Evolutionary conservation across 2,113 vertebrate genomes (phyloP), one percentile per base, ranked within the genome.

Genomic region (Neopipo cinnamomea): DNA sequence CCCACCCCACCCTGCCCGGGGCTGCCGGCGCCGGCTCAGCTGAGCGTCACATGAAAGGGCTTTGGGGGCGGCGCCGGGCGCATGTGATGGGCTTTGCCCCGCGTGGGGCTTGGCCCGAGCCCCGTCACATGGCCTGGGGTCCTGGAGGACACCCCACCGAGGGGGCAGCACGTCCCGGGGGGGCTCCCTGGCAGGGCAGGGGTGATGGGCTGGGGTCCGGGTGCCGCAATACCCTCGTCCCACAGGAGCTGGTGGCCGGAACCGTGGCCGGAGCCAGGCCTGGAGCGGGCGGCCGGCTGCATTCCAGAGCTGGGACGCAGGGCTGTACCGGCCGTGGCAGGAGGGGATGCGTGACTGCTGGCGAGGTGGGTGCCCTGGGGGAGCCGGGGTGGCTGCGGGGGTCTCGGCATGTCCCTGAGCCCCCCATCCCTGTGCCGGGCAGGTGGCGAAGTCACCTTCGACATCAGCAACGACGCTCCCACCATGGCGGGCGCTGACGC

Each of bases 1-100:
- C 75, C 33, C 30, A 4, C n/a, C 47, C 77, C 8, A 1, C 27
- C 12, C 41, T 9, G 2, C 44, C 35, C 11, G 25, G 59, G 24
- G 24, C 37, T 20, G 61, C 61, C 41, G 6, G 75, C 33, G 47
- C 93, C 83, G 70, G 89, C 96, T 99, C 99, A 99, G 98, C 98
- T 99, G 99, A 99, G 96, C 91, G 97, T 99, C 99, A 99, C 99
- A 99, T 99, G 99, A 98, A 98, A 98, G 55, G 97, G 98, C 99
- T 99, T 97, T 97, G 94, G 56, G 33, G 95, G 97, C 97, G 97
- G 98, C 98, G 98, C 98, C 74, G 91, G 87, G 87, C 85, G 97
- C 98, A 96, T 98, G 98, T 99, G 98, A 99, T 93, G 97, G 95
- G 66, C 91, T 95, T 66, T 91, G 93, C 92, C 88, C 73, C 12